These are phyloP conservation scores for Spodoptera picta DNA, from an alignment of 2,888 invertebrate genomes.

Conservation along the genomic window DNA sequence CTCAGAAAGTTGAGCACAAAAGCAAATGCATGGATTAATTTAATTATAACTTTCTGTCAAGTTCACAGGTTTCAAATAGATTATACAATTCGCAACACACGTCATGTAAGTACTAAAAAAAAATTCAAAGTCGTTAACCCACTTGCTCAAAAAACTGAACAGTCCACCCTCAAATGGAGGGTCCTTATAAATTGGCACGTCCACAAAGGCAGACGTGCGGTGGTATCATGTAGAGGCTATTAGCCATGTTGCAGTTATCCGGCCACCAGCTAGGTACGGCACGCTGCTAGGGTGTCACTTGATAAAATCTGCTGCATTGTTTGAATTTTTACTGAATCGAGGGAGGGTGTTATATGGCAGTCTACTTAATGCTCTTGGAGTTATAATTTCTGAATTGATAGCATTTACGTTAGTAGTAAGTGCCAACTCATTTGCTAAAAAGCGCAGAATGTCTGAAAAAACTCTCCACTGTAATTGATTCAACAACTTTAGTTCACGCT, in stretches of 20 bases:
- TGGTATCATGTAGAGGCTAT: constrained; percentile 41
- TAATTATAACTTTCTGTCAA: too few species aligned
- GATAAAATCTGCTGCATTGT: constrained; percentile 44
- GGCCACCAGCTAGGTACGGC: constrained; percentile 39
- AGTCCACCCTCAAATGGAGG: constrained; percentile 38
- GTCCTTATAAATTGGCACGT: constrained; percentile 52
- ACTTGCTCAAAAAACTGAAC: constrained; percentile 50
- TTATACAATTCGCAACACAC: not conserved
- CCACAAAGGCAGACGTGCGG: constrained; percentile 54
- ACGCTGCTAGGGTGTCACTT: constrained; percentile 41
- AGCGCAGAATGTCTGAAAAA: too few species aligned
- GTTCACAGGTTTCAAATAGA: not conserved
- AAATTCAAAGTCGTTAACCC: constrained; percentile 27
- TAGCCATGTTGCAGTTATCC: constrained; percentile 48
- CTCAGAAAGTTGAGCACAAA: too few species aligned
- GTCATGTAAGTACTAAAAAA: constrained; percentile 4
- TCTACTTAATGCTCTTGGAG: not conserved
- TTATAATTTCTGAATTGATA: too few species aligned
- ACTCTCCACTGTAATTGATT: too few species aligned
- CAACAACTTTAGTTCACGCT: too few species aligned
- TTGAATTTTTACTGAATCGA: constrained; percentile 25
- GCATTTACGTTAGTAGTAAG: too few species aligned
- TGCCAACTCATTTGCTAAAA: too few species aligned
- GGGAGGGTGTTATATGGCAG: constrained; percentile 13
- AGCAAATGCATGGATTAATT: too few species aligned